phyloP scores from a whole-genome alignment of 1,140 invertebrate species.

The Babylonia areolata region DNA sequence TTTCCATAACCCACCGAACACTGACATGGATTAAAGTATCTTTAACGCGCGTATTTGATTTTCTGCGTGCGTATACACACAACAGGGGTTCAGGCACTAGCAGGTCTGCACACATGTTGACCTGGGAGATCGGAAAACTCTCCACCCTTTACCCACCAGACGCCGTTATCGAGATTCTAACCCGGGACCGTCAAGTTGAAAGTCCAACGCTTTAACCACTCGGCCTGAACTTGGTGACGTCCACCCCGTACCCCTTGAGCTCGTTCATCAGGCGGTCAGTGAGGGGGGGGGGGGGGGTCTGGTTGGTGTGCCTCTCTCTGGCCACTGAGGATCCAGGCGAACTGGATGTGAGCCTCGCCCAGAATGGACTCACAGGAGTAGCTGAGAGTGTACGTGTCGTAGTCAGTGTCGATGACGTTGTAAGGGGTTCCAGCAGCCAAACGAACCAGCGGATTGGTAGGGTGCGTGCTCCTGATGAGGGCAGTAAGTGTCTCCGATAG shows the following conservation, averaged over 20 bases:
- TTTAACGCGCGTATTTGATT: too few relatives aligned
- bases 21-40: too few relatives aligned
- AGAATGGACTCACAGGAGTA: slow-evolving; percentile 54
- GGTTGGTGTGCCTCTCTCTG: slow-evolving; percentile 42
- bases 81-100: too few relatives aligned
- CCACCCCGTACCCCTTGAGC: slow-evolving; percentile 38
- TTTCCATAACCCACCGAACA: too few relatives aligned
- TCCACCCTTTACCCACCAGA: too few relatives aligned
- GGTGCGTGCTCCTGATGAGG: slow-evolving; percentile 30
- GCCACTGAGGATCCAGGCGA: slow-evolving; percentile 61
- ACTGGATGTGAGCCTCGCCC: slow-evolving; percentile 49
- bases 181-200: too few relatives aligned
- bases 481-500: slow-evolving; percentile 44
- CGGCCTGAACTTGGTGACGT: slow-evolving; percentile 45
- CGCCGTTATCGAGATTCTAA: too few relatives aligned
- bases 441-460: slow-evolving; percentile 38
- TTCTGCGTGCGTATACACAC: too few relatives aligned
- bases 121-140: too few relatives aligned
- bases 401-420: slow-evolving; percentile 60
- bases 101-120: too few relatives aligned
- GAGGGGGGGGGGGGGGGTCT: too few relatives aligned
- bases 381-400: slow-evolving; percentile 53
- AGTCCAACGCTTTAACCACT: too few relatives aligned
- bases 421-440: slow-evolving; percentile 51
- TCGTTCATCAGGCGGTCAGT: slow-evolving; percentile 47